A percentile compares a stretch with the other conserved stretches of the same genome.
phyloP scores from a whole-genome alignment of 92 coral and sea anemone species.

The Palythoa caribaeorum region DNA sequence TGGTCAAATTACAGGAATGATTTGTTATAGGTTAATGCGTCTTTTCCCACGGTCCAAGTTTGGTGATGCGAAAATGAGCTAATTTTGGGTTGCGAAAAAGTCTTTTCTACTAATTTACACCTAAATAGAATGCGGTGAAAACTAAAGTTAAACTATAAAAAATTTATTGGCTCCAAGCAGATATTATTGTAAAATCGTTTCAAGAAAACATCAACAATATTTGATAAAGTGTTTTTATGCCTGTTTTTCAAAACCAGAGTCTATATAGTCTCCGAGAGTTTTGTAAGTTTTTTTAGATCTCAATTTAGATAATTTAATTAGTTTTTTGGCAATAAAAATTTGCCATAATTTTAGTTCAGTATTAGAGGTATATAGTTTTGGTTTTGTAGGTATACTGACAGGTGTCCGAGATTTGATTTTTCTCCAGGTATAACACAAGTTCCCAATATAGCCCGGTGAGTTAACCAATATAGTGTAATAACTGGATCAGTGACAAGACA shows the following conservation, averaged over 20 bases:
- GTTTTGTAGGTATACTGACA: constrained; percentile 29
- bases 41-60: constrained; percentile 12
- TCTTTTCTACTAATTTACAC: constrained; percentile 38
- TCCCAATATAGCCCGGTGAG: constrained; percentile 46
- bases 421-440: constrained; percentile 46
- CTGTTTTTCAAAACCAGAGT: neutral
- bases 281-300: neutral
- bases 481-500: constrained; percentile 23
- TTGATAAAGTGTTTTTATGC: constrained; percentile 26
- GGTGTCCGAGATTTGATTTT: constrained; percentile 50
- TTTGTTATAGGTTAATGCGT: neutral
- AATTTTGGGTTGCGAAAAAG: constrained; percentile 43
- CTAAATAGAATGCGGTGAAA: constrained; percentile 60
- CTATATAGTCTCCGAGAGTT: neutral
- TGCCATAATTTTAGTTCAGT: neutral
- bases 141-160: constrained; percentile 58
- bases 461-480: constrained; percentile 32
- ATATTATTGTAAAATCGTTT: constrained; percentile 55
- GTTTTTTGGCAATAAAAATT: neutral
- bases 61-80: constrained; percentile 3
- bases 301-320: neutral
- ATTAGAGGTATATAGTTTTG: constrained; percentile 27
- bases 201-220: constrained; percentile 51
- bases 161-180: constrained; percentile 57
- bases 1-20: neutral